Conservation (phyloP, 92 coral and sea anemone species). For the Umimayanthus kanabou region DNA sequence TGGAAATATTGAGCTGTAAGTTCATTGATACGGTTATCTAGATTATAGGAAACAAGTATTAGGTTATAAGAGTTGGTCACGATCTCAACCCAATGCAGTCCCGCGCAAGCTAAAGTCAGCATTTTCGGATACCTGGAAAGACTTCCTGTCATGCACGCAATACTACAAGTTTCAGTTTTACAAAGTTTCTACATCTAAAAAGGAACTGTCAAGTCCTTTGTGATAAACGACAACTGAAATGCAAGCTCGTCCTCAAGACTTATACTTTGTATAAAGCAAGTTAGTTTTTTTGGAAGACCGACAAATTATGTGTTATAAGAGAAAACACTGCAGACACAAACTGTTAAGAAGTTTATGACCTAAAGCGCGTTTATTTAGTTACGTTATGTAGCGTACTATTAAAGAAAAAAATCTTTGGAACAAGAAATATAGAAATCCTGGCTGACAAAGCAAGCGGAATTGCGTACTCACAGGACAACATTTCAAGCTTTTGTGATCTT, state of each 20-base stretch:
- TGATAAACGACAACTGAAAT: background rate
- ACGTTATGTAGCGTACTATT: background rate
- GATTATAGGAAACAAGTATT: slow-evolving; percentile 4
- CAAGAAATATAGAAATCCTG: background rate
- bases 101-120: background rate
- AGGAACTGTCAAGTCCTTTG: no score
- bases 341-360: background rate
- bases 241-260: background rate
- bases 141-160: slow-evolving; percentile 14
- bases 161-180: background rate
- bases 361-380: no score
- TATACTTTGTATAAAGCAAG: background rate
- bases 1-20: slow-evolving; percentile 5
- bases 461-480: no score
- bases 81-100: background rate
- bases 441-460: no score
- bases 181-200: background rate
- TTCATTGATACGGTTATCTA: background rate
- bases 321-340: no score
- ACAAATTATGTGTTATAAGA: background rate
- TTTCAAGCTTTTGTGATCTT: background rate
- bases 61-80: background rate
- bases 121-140: slow-evolving; percentile 3
- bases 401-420: background rate
- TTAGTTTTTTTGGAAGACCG: no score